Evolutionary conservation across 2,113 vertebrate species (phyloP), one percentile per base, ranked within the genome.

Genomic region (Rhipidura dahli): DNA sequence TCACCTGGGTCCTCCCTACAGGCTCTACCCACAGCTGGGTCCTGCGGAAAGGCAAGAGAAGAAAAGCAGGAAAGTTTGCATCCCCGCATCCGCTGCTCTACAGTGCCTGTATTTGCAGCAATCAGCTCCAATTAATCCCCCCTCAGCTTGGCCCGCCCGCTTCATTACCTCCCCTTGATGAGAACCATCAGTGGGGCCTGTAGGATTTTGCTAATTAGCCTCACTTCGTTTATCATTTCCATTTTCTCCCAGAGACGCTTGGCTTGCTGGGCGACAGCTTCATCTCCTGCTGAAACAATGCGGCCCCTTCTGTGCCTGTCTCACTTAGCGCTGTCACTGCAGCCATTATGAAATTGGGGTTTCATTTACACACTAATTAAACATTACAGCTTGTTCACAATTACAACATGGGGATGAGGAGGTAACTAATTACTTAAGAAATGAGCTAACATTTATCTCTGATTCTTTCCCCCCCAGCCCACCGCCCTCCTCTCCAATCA

Each of bases 291-390:
- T 97, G 97, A 97, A 97, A 98, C 97, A 97, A 98, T 97, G 97
- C 95, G 16, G 97, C 97, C 96, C 97, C 97, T 97, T 97, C 97
- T 95, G 97, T 95, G 97, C 96, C 96, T 94, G 96, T 97, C 98
- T 98, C 98, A 98, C 97, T 98, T 98, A 98, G 98, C 97, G 96
- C 98, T 98, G 98, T 98, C 98, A 98, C 97, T 68, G 64, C 97
- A 97, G 97, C 98, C 97, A 98, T 98, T 98, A 98, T 98, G 97
- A 98, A 98, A 98, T 98, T 98, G 98, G 98, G 97, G 98, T 98
- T 98, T 98, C 98, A 98, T 98, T 98, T 98, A 98, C 98, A 98
- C 98, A 98, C 98, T 99, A 99, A 99, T 99, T 98, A 99, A 99
- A 99, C 98, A 98, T 98, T 98, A 99, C 98, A 99, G 98, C 98